phyloP scores from a whole-genome alignment of 2,113 vertebrate genomes.

The Octodon degus region DNA sequence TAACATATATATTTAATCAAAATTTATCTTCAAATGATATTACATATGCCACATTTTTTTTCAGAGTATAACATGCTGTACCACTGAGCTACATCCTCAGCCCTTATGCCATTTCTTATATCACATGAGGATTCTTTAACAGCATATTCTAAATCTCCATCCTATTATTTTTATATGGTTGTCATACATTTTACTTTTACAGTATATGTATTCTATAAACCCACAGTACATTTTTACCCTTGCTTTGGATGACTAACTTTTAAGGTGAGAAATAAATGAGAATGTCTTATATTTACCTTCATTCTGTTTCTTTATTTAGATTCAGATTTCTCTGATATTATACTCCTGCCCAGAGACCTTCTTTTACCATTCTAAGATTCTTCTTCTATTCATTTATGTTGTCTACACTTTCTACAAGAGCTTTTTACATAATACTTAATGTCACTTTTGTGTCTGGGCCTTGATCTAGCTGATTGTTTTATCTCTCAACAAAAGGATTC shows the following conservation, averaged over 20 bases:
- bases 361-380: neutral
- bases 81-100: neutral
- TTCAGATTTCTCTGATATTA: neutral
- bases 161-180: neutral
- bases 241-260: constrained; percentile 12
- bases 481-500: neutral
- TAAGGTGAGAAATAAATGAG: constrained; percentile 22
- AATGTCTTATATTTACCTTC: constrained; percentile 20
- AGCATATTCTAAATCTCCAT: neutral
- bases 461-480: neutral
- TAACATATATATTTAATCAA: neutral
- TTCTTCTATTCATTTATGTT: neutral
- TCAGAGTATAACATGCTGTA: neutral
- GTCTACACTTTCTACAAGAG: neutral
- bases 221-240: neutral
- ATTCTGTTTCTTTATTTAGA: neutral
- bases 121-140: neutral
- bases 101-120: neutral
- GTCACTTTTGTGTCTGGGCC: constrained; percentile 6
- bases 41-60: neutral
- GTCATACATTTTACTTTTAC: constrained; percentile 12
- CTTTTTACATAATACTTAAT: neutral
- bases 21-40: neutral
- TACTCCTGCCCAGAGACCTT: neutral
- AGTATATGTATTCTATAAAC: neutral